A percentile compares a stretch with the other conserved stretches of the same genome.
Conservation (phyloP, 2,888 invertebrate genomes). For the Vannuccia rotundouncinata region DNA sequence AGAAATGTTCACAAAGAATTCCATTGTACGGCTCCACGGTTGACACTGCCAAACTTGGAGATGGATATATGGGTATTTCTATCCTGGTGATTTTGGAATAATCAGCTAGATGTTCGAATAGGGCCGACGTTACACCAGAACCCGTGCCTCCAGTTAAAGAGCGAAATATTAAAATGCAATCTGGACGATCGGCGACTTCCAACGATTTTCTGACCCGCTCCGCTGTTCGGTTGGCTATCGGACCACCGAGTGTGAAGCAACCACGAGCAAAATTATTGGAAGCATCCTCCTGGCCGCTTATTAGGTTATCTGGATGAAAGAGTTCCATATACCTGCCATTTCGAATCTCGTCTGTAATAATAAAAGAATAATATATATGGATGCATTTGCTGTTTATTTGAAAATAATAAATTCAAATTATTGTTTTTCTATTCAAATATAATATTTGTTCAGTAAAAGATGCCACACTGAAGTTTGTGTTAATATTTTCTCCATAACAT, state of each 20-base stretch:
- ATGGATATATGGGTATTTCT: conserved; percentile 33
- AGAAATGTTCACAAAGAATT: conserved; percentile 19
- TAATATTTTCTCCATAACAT: no score
- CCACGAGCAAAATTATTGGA: conserved; percentile 36
- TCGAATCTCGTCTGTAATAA: conserved; percentile 30
- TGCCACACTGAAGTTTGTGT: no score
- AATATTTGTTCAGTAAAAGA: no score
- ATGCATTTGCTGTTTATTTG: no score
- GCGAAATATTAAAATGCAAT: conserved; percentile 29
- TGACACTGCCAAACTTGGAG: conserved; percentile 29
- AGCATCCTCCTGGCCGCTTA: conserved; percentile 32
- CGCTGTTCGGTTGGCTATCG: not conserved
- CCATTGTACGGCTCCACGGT: conserved; percentile 39
- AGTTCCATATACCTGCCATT: not conserved
- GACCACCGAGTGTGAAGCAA: conserved; percentile 30
- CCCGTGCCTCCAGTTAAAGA: conserved; percentile 34
- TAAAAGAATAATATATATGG: not conserved
- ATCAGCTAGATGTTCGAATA: conserved; percentile 29
- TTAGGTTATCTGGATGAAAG: conserved; percentile 29
- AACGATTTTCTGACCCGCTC: conserved; percentile 29
- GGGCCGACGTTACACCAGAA: conserved; percentile 28
- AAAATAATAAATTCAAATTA: no score
- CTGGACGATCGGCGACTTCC: conserved; percentile 15
- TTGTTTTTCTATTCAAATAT: no score
- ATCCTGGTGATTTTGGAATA: conserved; percentile 28